Base-by-base conservation (phyloP, 2,888 invertebrate genomes). In the Catocala nupta region DNA sequence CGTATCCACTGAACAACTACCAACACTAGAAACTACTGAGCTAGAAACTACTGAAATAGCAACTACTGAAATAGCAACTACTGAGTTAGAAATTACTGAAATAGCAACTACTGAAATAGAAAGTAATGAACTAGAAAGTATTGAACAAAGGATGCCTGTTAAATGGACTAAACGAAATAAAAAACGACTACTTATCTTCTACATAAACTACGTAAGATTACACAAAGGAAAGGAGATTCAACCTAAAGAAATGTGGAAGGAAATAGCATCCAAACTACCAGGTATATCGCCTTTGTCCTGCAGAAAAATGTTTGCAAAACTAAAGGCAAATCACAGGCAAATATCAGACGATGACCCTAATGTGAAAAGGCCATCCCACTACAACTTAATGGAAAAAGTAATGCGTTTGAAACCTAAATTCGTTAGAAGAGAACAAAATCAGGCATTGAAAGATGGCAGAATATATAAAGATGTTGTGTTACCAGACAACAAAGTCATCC, bases 81-180 rank as follows among this genome's bases (percentile, higher is more conserved):
- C 25, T 25, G 25, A 25, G 25, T 3, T 25, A 25, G 25, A 25
- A 25, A 25, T 3, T 25, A 25, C 25, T 25, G 25, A 25, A 25
- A 0, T 25, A 25, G 25, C 25, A 25, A 16, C 25, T 34, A 16
- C 9, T 34, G 49, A 43, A 34, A 1, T 3, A 57, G 63, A 74
- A 58, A 53, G 56, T 25, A 25, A 25, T 25, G 25, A 25, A 25
- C 25, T 25, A 3, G 25, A 25, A 25, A 25, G 25, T 25, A 25
- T 25, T 25, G 3, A 25, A 25, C 36, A 44, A 8, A 51, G 44
- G 42, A 70, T 73, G 55, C 65, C 62, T 4, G 55, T 73, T 2
- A 88, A 84, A 78, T 93, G 94, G 93, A 89, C 84, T 0, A 88
- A 86, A 63, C 76, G 77, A 5, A 79, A 73, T 0, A 93, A 92